Conservation (phyloP, 2,888 invertebrate species). For the Scrobipalpa costella region DNA sequence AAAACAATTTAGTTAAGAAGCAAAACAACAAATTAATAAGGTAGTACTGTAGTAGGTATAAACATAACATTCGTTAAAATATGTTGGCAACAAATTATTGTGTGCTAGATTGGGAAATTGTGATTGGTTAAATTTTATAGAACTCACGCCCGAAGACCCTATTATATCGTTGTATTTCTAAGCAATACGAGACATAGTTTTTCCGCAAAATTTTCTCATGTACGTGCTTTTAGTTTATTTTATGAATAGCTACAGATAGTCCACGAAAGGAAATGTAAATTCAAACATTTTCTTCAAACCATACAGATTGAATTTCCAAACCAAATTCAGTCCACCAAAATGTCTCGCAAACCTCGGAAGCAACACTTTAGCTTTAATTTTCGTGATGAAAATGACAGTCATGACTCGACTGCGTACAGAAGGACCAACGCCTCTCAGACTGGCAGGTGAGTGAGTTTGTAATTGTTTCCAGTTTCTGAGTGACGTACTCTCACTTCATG, state of each 20-base stretch:
- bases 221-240: not conserved
- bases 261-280: no score
- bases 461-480: constrained; percentile 3
- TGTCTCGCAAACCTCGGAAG: not conserved
- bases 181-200: not conserved
- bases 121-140: constrained; percentile 10
- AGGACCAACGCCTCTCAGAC: not conserved
- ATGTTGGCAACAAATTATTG: not conserved
- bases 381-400: constrained; percentile 2
- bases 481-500: not conserved
- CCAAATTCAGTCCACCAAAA: no score
- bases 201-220: not conserved
- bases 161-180: not conserved
- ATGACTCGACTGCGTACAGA: not conserved
- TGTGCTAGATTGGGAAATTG: not conserved
- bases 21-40: not conserved
- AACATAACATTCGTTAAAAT: no score
- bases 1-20: not conserved
- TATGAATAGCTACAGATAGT: no score
- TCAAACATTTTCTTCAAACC: no score
- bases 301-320: no score
- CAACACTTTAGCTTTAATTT: not conserved
- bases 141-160: not conserved
- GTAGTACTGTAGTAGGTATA: no score
- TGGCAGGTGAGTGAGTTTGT: constrained; percentile 16